phyloP scores from a whole-genome alignment of 2,113 vertebrate genomes.

The Cinclus cinclus region DNA sequence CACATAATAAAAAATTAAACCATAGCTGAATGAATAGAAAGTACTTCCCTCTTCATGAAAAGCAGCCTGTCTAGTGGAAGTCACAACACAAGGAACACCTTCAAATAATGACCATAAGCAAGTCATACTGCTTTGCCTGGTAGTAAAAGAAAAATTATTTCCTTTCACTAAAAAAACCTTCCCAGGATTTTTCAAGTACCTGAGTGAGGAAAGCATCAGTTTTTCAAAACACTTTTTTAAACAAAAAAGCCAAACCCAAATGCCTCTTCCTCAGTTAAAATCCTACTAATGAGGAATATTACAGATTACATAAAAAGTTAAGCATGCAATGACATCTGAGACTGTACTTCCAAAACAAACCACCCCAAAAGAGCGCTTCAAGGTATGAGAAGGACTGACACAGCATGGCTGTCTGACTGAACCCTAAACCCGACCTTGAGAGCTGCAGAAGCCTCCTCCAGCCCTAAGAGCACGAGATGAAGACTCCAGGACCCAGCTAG shows the following conservation, averaged over 20 bases:
- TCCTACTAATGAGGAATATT: not conserved
- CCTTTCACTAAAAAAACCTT: not conserved
- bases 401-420: accelerated
- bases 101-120: not conserved
- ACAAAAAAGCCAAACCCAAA: not conserved
- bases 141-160: not conserved
- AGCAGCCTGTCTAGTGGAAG: not conserved
- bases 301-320: not conserved
- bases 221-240: not conserved
- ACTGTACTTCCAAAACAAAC: not conserved
- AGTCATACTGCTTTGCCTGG: not conserved
- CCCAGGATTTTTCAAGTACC: not conserved
- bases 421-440: not conserved
- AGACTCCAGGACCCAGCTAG: not conserved
- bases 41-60: not conserved
- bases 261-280: not conserved
- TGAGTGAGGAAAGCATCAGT: not conserved
- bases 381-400: not conserved
- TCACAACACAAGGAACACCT: not conserved
- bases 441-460: not conserved
- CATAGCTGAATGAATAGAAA: not conserved
- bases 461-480: not conserved
- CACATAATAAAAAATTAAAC: not conserved
- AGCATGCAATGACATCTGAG: not conserved
- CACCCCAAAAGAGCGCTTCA: not conserved